Percentiles rank a stretch among this genome's conserved stretches.
Conservation (phyloP, 2,888 invertebrate genomes). For the Leucophora obtusa region DNA sequence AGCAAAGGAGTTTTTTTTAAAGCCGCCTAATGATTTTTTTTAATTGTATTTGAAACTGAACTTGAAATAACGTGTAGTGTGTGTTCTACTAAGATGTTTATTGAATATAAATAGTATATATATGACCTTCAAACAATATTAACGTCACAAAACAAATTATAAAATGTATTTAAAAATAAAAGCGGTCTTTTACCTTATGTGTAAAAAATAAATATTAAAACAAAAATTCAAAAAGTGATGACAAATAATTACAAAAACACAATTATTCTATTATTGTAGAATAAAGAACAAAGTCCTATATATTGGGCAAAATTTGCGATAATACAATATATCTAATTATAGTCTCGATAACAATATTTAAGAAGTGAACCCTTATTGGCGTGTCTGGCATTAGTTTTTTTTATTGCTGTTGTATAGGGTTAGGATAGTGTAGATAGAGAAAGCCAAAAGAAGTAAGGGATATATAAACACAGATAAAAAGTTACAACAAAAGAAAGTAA, state of each 20-base stretch:
- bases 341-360: too few relatives aligned
- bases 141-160: constrained; percentile 45
- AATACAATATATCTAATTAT: constrained; percentile 7
- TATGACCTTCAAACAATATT: constrained; percentile 57
- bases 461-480: neutral
- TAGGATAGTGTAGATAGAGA: neutral
- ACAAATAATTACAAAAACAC: constrained; percentile 48
- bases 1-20: constrained; percentile 22
- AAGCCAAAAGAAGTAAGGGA: neutral
- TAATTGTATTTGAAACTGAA: constrained; percentile 28
- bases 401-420: neutral
- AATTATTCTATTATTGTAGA: neutral
- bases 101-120: constrained; percentile 29
- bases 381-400: constrained; percentile 55
- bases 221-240: constrained; percentile 40
- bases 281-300: neutral
- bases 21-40: constrained; percentile 44
- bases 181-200: constrained; percentile 63
- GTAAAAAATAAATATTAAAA: constrained; percentile 53
- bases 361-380: constrained; percentile 20
- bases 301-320: neutral
- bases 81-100: constrained; percentile 17
- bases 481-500: neutral
- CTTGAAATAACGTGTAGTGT: constrained; percentile 17
- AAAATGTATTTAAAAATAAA: constrained; percentile 53